Evolutionary conservation across 30 jellyfish, hydroid and myxozoan genomes (phyloP), one percentile per base, ranked within the genome.

Genomic region (Chrysaora quinquecirrha): DNA sequence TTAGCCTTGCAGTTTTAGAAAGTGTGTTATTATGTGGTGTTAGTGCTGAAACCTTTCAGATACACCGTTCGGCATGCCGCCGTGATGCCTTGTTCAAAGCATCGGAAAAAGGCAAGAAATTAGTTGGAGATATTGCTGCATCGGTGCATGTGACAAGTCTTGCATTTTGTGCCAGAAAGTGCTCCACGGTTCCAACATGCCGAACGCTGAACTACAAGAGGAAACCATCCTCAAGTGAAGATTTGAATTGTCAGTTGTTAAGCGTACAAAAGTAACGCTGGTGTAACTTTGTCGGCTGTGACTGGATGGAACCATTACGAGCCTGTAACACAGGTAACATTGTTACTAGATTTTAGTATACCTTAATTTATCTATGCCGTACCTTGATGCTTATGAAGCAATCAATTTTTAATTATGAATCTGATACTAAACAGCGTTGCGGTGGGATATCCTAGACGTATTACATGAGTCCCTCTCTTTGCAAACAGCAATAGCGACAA

Each of bases 281-380:
- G 25, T 9, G 68, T 20, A 20, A 52, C 24, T 12, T 19, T 10
- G 7, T 2, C 29, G 2, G 24, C 68, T 19, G 2, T 7, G 68
- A 52, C 68, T 19, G 68, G 68, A 16, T 52, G 68, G 68, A 20
- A 4, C 27, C 68, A 52, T 20, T 52, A 52, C 25, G 68, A 9
- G 19, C 68, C 68, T 7, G 68, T 52, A 7, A 3, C 25, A 52
- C 68, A 52, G 68, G 68, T 52, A 52, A 52, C n/a, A n/a, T n/a
- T n/a, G n/a, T n/a, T n/a, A n/a, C n/a, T n/a, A n/a, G n/a, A n/a
- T n/a, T n/a, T n/a, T n/a, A n/a, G n/a, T n/a, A n/a, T n/a, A n/a
- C n/a, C n/a, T n/a, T n/a, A n/a, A n/a, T n/a, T n/a, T n/a, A n/a
- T n/a, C n/a, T n/a, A n/a, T n/a, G n/a, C n/a, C n/a, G n/a, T n/a